phyloP scores from a whole-genome alignment of 1,140 invertebrate species.

The Caerostris darwini region DNA sequence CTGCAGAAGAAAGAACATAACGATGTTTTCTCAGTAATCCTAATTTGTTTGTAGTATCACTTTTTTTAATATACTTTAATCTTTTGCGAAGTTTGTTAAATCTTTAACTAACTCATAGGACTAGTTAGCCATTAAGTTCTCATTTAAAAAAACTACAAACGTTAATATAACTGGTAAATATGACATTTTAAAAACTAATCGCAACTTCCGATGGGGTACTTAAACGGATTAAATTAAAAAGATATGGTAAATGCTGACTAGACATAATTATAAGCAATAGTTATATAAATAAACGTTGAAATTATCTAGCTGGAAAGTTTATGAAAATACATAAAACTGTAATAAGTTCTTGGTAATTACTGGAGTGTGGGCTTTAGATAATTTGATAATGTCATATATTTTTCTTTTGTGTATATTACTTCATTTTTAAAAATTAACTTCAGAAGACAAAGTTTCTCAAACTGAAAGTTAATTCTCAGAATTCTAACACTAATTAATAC shows the following conservation, averaged over 20 bases:
- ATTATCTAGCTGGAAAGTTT: neutral
- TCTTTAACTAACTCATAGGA: neutral
- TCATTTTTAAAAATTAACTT: neutral
- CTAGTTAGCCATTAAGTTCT: conserved; percentile 3
- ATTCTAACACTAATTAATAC: neutral
- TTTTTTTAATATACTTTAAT: neutral
- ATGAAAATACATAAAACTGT: conserved; percentile 14
- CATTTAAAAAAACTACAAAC: neutral
- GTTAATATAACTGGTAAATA: neutral
- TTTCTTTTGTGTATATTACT: neutral
- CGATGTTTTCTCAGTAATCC: neutral
- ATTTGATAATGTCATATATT: neutral
- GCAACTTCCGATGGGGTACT: neutral
- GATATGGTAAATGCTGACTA: neutral
- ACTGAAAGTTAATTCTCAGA: neutral
- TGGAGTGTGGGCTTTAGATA: neutral
- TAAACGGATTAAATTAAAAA: neutral
- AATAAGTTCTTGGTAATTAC: neutral
- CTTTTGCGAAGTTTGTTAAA: neutral
- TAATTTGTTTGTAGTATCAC: neutral
- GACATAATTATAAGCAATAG: neutral
- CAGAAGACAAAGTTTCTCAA: neutral
- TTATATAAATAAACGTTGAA: neutral
- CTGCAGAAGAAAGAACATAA: neutral
- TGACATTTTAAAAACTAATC: conserved; percentile 4